Conservation (phyloP, 2,113 vertebrate species). For the Elgaria multicarinata region DNA sequence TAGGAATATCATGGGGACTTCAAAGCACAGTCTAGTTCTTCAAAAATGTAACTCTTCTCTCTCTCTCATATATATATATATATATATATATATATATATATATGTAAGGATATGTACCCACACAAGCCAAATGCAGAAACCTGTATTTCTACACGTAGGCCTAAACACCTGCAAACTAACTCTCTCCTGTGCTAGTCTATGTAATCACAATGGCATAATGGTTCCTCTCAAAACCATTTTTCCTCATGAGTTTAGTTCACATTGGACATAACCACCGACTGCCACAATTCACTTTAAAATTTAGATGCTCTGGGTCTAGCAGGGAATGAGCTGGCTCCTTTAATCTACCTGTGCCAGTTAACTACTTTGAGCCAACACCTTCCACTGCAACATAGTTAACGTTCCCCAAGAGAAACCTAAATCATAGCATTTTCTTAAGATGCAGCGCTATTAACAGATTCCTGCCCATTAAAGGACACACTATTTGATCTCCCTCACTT, state of each 20-base stretch:
- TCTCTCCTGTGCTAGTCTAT: too few relatives aligned
- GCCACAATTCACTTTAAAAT: background rate
- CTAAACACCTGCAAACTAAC: background rate
- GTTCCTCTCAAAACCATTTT: background rate
- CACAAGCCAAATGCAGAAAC: background rate
- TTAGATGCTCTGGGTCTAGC: background rate
- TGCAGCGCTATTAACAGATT: constrained; percentile 64
- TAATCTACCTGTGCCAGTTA: constrained; percentile 15
- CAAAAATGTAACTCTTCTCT: background rate
- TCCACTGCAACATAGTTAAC: constrained; percentile 40
- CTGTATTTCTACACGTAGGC: background rate
- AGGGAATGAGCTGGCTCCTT: background rate
- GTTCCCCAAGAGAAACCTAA: constrained; percentile 54
- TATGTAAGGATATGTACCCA: background rate
- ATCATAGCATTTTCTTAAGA: constrained; percentile 61
- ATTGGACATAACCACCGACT: background rate
- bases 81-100: background rate
- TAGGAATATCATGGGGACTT: background rate
- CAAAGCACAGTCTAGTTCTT: background rate
- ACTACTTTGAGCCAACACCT: background rate
- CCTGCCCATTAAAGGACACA: constrained; percentile 52
- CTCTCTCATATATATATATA: background rate
- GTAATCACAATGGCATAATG: background rate
- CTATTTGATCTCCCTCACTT: constrained; percentile 40
- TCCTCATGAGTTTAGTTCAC: background rate